Evolutionary conservation across 2,797 vertebrate species (phyloP).

Genomic region (Ctenochaetus hawaiiensis): DNA sequence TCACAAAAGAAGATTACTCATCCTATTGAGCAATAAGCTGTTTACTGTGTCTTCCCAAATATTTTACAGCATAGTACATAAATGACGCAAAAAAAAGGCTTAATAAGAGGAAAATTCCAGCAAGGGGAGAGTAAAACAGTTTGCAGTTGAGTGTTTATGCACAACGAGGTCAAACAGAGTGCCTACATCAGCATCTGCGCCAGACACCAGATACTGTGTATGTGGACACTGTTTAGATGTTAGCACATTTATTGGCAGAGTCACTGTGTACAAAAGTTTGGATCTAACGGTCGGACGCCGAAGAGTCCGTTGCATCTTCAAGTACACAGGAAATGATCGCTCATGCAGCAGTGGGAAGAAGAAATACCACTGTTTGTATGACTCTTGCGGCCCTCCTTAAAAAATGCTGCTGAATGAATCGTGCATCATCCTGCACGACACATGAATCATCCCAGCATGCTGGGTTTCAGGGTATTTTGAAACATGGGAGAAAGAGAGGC

Average conservation of each 20-base stretch:
- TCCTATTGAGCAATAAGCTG: slow-evolving; percentile 1
- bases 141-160: slow-evolving; percentile 40
- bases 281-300: not conserved
- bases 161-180: slow-evolving; percentile 13
- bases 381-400: slow-evolving; percentile 30
- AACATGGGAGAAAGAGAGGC: not conserved
- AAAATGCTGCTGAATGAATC: slow-evolving; percentile 33
- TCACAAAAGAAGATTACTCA: slow-evolving; percentile 1
- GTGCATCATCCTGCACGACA: slow-evolving; percentile 44
- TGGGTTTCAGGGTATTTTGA: slow-evolving; percentile 16
- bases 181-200: slow-evolving; percentile 23
- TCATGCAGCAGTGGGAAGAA: slow-evolving; percentile 50
- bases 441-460: slow-evolving; percentile 59
- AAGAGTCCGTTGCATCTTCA: not conserved
- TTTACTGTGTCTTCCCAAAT: slow-evolving; percentile 27
- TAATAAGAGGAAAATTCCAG: slow-evolving; percentile 57
- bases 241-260: slow-evolving; percentile 19
- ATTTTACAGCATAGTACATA: slow-evolving; percentile 29
- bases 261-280: slow-evolving; percentile 19
- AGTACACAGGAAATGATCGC: slow-evolving; percentile 70
- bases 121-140: slow-evolving; percentile 25
- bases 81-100: slow-evolving; percentile 29
- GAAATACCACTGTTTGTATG: slow-evolving; percentile 39
- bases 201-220: slow-evolving; percentile 8
- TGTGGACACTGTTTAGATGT: slow-evolving; percentile 33